These are phyloP conservation scores for Sebastes trivittatus DNA, from an alignment of 2,797 vertebrate genomes.

Conservation along the genomic window DNA sequence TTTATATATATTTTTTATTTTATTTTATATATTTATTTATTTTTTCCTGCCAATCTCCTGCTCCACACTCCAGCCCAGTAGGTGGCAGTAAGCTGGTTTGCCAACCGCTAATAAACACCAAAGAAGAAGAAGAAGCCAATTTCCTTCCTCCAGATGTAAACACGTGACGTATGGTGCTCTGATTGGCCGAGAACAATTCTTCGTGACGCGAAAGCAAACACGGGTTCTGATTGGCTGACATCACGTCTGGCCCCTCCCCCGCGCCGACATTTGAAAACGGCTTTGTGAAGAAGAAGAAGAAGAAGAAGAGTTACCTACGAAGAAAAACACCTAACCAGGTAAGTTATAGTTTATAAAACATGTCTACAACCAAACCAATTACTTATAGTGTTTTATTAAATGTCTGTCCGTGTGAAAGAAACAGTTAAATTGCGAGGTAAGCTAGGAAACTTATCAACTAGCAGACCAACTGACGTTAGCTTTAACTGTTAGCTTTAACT, in stretches of 20 bases:
- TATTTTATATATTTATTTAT: no score
- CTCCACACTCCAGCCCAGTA: no score
- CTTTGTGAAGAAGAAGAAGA: not conserved
- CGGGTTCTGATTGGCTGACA: slow-evolving; percentile 59
- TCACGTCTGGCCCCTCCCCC: not conserved
- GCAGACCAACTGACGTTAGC: not conserved
- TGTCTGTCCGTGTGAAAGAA: fast-evolving
- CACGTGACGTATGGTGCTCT: not conserved
- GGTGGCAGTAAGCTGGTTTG: no score
- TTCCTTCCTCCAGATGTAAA: slow-evolving; percentile 60
- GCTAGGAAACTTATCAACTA: not conserved
- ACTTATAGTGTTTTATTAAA: not conserved
- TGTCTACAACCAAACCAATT: fast-evolving
- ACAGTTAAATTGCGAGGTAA: not conserved
- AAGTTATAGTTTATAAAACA: not conserved
- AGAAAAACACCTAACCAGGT: slow-evolving; percentile 17
- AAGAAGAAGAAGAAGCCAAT: not conserved
- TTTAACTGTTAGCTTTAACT: slow-evolving; percentile 21
- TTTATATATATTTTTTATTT: no score
- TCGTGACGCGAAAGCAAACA: fast-evolving
- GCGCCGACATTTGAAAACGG: slow-evolving; percentile 67
- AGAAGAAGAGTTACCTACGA: not conserved
- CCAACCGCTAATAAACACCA: no score
- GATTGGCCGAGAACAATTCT: slow-evolving; percentile 15
- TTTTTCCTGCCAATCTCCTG: no score